A percentile compares a stretch with the other conserved stretches of the same genome.
Evolutionary conservation across 2,797 vertebrate species (phyloP).

Genomic region (Xenopus petersii): DNA sequence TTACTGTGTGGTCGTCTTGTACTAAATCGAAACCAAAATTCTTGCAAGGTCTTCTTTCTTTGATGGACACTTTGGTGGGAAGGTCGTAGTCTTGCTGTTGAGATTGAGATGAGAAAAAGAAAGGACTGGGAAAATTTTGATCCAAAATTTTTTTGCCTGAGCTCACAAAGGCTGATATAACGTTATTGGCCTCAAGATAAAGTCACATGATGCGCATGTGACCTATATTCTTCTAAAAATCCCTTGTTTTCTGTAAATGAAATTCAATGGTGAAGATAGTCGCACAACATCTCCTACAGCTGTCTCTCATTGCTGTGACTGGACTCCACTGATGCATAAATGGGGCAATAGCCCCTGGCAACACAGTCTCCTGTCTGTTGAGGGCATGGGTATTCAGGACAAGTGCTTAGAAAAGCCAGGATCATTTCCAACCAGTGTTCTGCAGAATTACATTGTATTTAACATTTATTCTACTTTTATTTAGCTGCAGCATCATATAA

Average conservation of each 20-base stretch:
- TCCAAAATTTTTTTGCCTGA: slow-evolving; percentile 58
- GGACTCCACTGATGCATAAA: slow-evolving; percentile 43
- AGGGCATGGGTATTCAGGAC: slow-evolving; percentile 14
- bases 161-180: slow-evolving; percentile 57
- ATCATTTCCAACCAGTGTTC: not conserved
- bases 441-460: not conserved
- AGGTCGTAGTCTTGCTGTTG: slow-evolving; percentile 62
- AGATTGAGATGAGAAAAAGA: slow-evolving; percentile 49
- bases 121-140: slow-evolving; percentile 52
- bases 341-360: slow-evolving; percentile 43
- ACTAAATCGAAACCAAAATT: not conserved
- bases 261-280: slow-evolving; percentile 52
- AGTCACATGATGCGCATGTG: slow-evolving; percentile 78
- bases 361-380: not conserved
- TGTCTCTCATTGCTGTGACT: slow-evolving; percentile 35
- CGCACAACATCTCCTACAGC: slow-evolving; percentile 37
- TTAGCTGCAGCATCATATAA: too few species aligned
- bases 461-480: too few species aligned
- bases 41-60: not conserved
- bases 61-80: not conserved
- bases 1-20: slow-evolving; percentile 16
- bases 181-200: slow-evolving; percentile 73
- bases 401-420: not conserved
- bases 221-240: slow-evolving; percentile 71
- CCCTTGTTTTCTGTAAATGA: slow-evolving; percentile 61